These are phyloP conservation scores for Shargacucullia verbasci DNA, from an alignment of 2,888 invertebrate species.

Conservation along the genomic window DNA sequence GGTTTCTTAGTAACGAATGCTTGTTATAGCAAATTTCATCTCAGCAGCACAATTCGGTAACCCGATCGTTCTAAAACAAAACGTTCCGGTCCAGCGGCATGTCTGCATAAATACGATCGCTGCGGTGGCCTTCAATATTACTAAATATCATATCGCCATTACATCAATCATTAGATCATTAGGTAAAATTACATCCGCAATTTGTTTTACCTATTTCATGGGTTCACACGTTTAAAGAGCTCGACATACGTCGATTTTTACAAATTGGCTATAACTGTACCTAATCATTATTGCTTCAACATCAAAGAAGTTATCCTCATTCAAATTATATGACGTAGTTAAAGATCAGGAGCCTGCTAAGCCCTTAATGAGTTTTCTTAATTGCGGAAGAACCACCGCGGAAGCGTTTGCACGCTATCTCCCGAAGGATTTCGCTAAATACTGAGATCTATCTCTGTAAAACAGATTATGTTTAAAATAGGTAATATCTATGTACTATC, in stretches of 20 bases:
- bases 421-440: conserved; percentile 1
- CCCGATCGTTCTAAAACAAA: conserved; percentile 36
- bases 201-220: conserved; percentile 21
- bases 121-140: conserved; percentile 52
- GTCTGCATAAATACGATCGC: conserved; percentile 53
- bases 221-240: conserved; percentile 31
- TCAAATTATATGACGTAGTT: conserved; percentile 1
- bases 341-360: conserved; percentile 1
- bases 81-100: conserved; percentile 40
- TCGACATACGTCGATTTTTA: conserved; percentile 32
- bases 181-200: conserved; percentile 54
- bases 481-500: too few species aligned
- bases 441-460: neutral
- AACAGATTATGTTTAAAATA: too few species aligned
- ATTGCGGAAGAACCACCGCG: conserved; percentile 5
- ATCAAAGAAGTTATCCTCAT: neutral
- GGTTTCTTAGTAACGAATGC: conserved; percentile 25
- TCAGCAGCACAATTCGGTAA: conserved; percentile 26
- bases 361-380: conserved; percentile 6
- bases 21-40: too few species aligned
- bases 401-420: conserved; percentile 23
- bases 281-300: conserved; percentile 18
- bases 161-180: conserved; percentile 44
- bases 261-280: conserved; percentile 13
- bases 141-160: conserved; percentile 53